A percentile compares a stretch with the other conserved stretches of the same genome.
Conservation (phyloP, 2,888 invertebrate genomes). For the Andricus quercusramuli region DNA sequence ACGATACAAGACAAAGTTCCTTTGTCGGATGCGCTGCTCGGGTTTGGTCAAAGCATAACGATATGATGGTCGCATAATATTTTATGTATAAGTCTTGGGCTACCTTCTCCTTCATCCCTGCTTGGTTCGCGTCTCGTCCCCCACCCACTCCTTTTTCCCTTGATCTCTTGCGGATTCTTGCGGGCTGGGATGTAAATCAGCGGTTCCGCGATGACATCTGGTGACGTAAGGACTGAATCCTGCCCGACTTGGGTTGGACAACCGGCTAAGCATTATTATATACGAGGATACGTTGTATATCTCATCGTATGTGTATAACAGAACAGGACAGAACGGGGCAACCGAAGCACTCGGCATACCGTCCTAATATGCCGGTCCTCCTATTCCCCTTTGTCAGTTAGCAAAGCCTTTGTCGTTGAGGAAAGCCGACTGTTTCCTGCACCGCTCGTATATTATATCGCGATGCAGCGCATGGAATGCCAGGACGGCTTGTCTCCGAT, state of each 20-base stretch:
- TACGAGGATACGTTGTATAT: slow-evolving; percentile 51
- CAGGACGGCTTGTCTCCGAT: slow-evolving; percentile 56
- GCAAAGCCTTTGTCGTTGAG: slow-evolving; percentile 72
- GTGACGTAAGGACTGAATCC: slow-evolving; percentile 70
- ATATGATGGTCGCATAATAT: slow-evolving; percentile 74
- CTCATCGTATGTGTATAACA: slow-evolving; percentile 45
- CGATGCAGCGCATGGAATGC: slow-evolving; percentile 67
- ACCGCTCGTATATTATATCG: slow-evolving; percentile 76
- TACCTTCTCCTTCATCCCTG: slow-evolving; percentile 42
- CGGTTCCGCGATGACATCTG: slow-evolving; percentile 69
- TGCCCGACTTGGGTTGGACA: slow-evolving; percentile 50
- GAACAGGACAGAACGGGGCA: slow-evolving; percentile 42
- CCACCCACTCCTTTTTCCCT: slow-evolving; percentile 45
- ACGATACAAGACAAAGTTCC: slow-evolving; percentile 47
- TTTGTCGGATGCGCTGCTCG: slow-evolving; percentile 61
- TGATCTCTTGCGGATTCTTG: slow-evolving; percentile 49
- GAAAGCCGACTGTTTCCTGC: slow-evolving; percentile 73
- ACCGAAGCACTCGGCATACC: slow-evolving; percentile 68
- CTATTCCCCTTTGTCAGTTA: slow-evolving; percentile 70
- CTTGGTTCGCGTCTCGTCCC: slow-evolving; percentile 9
- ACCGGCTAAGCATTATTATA: slow-evolving; percentile 52
- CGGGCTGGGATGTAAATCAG: slow-evolving; percentile 72
- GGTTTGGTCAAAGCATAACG: slow-evolving; percentile 67
- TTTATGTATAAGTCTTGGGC: slow-evolving; percentile 67
- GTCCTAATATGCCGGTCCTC: slow-evolving; percentile 75